Evolutionary conservation across 2,797 vertebrate genomes (phyloP).

Genomic region (Vultur gryphus): DNA sequence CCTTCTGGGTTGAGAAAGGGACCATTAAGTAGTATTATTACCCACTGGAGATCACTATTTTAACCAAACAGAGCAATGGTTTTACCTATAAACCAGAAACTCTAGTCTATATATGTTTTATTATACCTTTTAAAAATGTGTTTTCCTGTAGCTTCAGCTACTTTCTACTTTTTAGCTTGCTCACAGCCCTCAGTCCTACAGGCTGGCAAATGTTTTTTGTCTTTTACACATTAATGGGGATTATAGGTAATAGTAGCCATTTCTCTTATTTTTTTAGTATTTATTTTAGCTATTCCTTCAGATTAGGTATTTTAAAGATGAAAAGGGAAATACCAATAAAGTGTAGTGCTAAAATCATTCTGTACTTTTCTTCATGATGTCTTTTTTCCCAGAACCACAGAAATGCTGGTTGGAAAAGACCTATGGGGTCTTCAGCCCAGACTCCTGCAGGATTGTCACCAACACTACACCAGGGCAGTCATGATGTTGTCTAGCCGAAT

Average conservation of each 20-base stretch:
- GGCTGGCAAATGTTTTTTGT: neutral
- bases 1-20: neutral
- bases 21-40: neutral
- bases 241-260: neutral
- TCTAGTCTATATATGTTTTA: neutral
- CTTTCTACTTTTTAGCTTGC: neutral
- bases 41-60: conserved; percentile 18
- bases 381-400: neutral
- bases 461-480: neutral
- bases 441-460: neutral
- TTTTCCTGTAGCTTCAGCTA: neutral
- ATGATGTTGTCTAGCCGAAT: neutral
- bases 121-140: neutral
- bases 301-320: neutral
- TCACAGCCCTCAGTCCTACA: neutral
- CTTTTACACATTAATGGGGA: neutral
- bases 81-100: neutral
- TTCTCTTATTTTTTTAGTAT: neutral
- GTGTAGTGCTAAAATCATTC: neutral
- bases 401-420: neutral
- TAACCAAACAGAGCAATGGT: neutral
- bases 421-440: neutral
- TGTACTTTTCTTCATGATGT: neutral
- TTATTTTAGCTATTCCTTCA: neutral
- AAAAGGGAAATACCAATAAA: neutral